Evolutionary conservation across 2,797 vertebrate species (phyloP).

Genomic region (Peromyscus eremicus): DNA sequence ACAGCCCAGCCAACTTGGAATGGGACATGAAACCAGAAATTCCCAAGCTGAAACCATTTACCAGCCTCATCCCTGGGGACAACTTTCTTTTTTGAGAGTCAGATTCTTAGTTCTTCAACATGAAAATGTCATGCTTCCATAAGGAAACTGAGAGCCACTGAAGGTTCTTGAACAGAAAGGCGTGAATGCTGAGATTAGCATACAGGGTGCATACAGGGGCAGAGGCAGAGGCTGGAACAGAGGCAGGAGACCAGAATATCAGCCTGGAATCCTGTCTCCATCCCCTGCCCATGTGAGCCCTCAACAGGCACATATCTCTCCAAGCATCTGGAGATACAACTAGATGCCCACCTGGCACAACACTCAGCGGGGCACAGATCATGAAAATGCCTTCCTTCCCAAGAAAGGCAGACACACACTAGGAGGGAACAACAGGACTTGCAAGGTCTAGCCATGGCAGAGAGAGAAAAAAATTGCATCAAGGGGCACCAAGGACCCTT

Average conservation of each 20-base stretch:
- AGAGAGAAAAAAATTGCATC: not conserved
- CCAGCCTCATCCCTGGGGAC: not conserved
- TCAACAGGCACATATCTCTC: too few species aligned
- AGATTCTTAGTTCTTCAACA: constrained; percentile 23
- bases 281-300: not conserved
- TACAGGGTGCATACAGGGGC: not conserved
- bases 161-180: not conserved
- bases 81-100: not conserved
- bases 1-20: not conserved
- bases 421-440: not conserved
- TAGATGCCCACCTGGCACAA: not conserved
- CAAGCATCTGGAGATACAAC: not conserved
- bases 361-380: not conserved
- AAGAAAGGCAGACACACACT: not conserved
- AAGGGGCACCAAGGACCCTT: not conserved
- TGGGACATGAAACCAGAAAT: not conserved
- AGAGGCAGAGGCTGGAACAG: not conserved
- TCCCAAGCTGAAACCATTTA: not conserved
- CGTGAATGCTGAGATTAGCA: not conserved
- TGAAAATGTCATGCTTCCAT: not conserved
- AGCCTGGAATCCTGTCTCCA: not conserved
- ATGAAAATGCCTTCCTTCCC: not conserved
- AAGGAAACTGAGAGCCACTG: not conserved
- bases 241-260: not conserved
- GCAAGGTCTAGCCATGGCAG: not conserved